Conservation (phyloP, 2,888 invertebrate genomes). For the Ametastegia equiseti region DNA sequence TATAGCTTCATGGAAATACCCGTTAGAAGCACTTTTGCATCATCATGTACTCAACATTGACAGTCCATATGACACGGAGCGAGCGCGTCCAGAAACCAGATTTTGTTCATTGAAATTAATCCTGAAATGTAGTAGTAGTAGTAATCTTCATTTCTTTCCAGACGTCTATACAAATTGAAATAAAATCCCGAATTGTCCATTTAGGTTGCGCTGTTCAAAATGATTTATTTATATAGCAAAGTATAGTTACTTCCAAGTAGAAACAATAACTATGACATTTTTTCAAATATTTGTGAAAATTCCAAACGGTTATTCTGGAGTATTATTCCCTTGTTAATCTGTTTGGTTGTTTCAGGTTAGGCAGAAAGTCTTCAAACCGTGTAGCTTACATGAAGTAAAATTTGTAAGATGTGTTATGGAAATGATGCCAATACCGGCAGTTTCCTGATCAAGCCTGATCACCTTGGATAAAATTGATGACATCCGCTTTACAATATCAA, state of each 20-base stretch:
- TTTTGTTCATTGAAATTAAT: not conserved
- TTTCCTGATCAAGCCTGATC: not conserved
- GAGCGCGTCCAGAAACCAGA: not conserved
- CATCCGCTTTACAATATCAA: not conserved
- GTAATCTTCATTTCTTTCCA: not conserved
- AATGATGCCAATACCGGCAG: not conserved
- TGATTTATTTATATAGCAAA: not conserved
- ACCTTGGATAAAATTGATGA: not conserved
- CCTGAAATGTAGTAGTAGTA: not conserved
- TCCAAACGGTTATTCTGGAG: not conserved
- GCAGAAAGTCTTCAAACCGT: not conserved
- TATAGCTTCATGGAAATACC: conserved; percentile 19
- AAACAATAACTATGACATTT: not conserved
- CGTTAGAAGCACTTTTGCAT: not conserved
- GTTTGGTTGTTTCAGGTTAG: conserved; percentile 1
- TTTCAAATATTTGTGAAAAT: not conserved
- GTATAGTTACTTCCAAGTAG: not conserved
- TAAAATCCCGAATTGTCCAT: not conserved
- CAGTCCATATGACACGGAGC: not conserved
- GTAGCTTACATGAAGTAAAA: not conserved
- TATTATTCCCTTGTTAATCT: not conserved
- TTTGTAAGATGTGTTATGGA: not conserved
- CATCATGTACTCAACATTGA: not conserved
- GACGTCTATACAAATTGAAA: not conserved
- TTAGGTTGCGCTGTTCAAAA: not conserved